Conservation (phyloP, 2,797 vertebrate genomes). For the Helicolenus hilgendorfi region DNA sequence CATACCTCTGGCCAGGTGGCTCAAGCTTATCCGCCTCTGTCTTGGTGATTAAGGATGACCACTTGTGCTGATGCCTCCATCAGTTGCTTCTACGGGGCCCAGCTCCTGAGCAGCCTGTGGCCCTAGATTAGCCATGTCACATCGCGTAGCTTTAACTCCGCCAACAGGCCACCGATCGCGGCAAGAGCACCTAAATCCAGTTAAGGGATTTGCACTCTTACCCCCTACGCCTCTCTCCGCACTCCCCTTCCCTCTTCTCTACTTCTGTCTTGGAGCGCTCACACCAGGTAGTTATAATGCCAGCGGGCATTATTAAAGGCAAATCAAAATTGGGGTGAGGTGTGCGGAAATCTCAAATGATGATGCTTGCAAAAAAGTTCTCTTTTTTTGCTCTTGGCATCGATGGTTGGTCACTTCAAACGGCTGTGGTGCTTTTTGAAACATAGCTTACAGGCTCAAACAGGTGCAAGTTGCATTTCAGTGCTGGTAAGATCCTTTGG, state of each 20-base stretch:
- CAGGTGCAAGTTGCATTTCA: not conserved
- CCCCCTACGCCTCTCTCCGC: slow-evolving; percentile 49
- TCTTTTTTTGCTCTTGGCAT: slow-evolving; percentile 44
- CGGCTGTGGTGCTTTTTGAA: slow-evolving; percentile 32
- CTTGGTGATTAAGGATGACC: slow-evolving; percentile 71
- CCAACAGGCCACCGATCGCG: slow-evolving; percentile 74
- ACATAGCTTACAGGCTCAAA: slow-evolving; percentile 27
- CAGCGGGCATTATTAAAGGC: slow-evolving; percentile 77
- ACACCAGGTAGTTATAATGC: slow-evolving; percentile 71
- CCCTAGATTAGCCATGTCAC: slow-evolving; percentile 86
- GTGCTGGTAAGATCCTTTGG: not conserved
- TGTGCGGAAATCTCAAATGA: slow-evolving; percentile 73
- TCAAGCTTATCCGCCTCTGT: slow-evolving; percentile 50
- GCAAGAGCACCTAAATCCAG: slow-evolving; percentile 85
- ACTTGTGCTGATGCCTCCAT: slow-evolving; percentile 58
- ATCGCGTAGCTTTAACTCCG: slow-evolving; percentile 75
- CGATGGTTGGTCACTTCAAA: slow-evolving; percentile 53
- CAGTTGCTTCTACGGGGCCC: slow-evolving; percentile 44
- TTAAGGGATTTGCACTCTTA: slow-evolving; percentile 89
- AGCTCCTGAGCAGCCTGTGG: slow-evolving; percentile 73
- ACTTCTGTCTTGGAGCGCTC: slow-evolving; percentile 61
- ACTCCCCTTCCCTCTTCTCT: slow-evolving; percentile 28
- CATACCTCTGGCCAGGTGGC: slow-evolving; percentile 54
- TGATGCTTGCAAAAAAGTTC: slow-evolving; percentile 78
- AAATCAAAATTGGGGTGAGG: slow-evolving; percentile 60